phyloP scores from a whole-genome alignment of 2,113 vertebrate species.

The Spea bombifrons region DNA sequence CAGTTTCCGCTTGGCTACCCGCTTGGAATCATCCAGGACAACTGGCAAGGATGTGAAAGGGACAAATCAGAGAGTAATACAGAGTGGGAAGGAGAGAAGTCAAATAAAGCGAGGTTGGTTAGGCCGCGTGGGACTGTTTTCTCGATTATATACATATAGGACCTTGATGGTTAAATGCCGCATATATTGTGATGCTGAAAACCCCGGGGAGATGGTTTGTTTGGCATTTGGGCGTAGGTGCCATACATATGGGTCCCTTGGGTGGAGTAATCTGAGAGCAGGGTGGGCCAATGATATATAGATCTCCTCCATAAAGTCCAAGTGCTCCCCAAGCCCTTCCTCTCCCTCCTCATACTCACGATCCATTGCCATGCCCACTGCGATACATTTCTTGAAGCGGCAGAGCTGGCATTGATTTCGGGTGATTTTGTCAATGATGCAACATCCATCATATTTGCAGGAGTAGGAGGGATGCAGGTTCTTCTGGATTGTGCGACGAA shows the following conservation, averaged over 20 bases:
- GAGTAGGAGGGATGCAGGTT: conserved; percentile 91
- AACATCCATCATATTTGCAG: conserved; percentile 95
- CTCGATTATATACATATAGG: no score
- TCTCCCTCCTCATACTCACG: conserved; percentile 58
- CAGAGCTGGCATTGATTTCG: conserved; percentile 98
- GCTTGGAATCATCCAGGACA: conserved; percentile 92
- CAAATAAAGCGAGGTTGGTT: no score
- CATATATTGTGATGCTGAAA: no score
- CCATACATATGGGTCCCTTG: no score
- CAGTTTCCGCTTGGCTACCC: conserved; percentile 93
- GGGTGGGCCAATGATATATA: neutral
- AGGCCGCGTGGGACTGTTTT: no score
- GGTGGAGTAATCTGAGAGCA: neutral
- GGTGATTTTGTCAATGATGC: conserved; percentile 96
- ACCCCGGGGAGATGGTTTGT: no score
- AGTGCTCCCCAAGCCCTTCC: neutral
- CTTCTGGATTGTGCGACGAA: conserved; percentile 96
- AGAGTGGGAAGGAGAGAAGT: no score
- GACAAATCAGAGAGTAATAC: no score
- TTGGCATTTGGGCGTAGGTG: no score
- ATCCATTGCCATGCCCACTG: conserved; percentile 82
- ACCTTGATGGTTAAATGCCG: no score
- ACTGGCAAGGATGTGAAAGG: conserved; percentile 64
- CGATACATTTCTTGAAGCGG: conserved; percentile 95
- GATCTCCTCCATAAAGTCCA: neutral